Evolutionary conservation across 2,113 vertebrate genomes (phyloP).

Genomic region (Forbesichthys papilliferus): DNA sequence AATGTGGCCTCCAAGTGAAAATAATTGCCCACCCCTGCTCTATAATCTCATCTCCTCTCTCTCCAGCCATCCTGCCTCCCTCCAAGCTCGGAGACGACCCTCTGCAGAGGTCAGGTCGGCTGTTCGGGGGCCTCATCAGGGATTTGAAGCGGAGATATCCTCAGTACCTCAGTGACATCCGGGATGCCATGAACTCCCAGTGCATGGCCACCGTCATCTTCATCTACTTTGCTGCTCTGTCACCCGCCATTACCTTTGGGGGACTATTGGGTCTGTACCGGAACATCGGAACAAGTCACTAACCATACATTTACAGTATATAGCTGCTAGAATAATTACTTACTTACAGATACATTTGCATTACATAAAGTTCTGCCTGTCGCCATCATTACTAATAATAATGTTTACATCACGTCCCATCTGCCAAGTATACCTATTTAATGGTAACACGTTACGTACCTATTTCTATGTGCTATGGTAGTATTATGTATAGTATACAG

Average conservation of each 20-base stretch:
- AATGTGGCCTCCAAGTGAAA: no score
- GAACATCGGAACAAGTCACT: no score
- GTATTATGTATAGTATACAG: neutral
- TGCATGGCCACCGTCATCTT: conserved; percentile 92
- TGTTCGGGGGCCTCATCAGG: conserved; percentile 86
- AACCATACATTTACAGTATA: no score
- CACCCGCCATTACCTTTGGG: conserved; percentile 91
- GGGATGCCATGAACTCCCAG: conserved; percentile 85
- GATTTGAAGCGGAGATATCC: conserved; percentile 86
- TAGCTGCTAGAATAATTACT: no score
- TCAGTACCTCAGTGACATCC: conserved; percentile 88
- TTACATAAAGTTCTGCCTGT: no score
- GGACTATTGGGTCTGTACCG: conserved; percentile 84
- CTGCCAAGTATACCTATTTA: no score
- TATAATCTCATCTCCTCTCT: neutral
- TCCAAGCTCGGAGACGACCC: conserved; percentile 78
- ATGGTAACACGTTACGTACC: no score
- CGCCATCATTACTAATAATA: no score
- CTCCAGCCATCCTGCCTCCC: conserved; percentile 75
- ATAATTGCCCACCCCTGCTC: no score
- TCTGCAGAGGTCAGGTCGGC: conserved; percentile 82
- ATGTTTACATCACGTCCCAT: no score
- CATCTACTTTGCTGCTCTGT: conserved; percentile 93
- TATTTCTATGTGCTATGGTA: neutral
- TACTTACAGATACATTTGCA: no score